Base-by-base conservation (phyloP, 1,140 invertebrate species). In the Prorops nasuta region DNA sequence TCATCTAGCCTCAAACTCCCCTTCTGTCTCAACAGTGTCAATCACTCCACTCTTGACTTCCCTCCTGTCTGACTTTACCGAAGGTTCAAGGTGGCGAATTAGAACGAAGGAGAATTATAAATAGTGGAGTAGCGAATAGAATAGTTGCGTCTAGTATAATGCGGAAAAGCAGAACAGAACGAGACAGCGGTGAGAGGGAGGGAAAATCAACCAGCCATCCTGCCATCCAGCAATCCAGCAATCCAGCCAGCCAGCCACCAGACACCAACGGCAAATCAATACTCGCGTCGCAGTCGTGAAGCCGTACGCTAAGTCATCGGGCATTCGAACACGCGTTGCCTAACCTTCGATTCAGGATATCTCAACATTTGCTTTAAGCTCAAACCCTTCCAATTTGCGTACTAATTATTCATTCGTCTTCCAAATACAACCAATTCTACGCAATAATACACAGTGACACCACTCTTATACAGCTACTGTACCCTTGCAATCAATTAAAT, bases 81-180 rank as follows among this genome's bases (percentile, higher is more conserved):
- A 56, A 61, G 55, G 55, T 47, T 58, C 61, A 54, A 63, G 63
- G 60, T 56, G 47, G 54, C 59, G 55, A 66, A 69, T 69, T 69
- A 67, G 59, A 64, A 54, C 48, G 56, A 66, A 64, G 49, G 59
- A 50, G 54, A 59, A 55, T 55, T 59, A 64, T 58, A 62, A 59
- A 49, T 44, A 36, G 39, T 35, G 52, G 28, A 40, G 35, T 39
- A 45, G 45, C 46, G 34, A 50, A 32, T 16, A 41, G 24, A 28
- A 10, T 10, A 28, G 24, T 28, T 10, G 24, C 4, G 24, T 28
- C 4, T 6, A 49, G 37, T n/a, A 28, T 3, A 43, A 42, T 35
- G 34, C 9, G 40, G 16, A 21, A 31, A 44, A 44, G 16, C 15
- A 17, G 18, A 18, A 38, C 14, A 38, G 34, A 35, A 21, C 15